Percentiles rank a stretch among this genome's conserved stretches.
phyloP scores from a whole-genome alignment of 2,113 vertebrate species.

The Numida meleagris region DNA sequence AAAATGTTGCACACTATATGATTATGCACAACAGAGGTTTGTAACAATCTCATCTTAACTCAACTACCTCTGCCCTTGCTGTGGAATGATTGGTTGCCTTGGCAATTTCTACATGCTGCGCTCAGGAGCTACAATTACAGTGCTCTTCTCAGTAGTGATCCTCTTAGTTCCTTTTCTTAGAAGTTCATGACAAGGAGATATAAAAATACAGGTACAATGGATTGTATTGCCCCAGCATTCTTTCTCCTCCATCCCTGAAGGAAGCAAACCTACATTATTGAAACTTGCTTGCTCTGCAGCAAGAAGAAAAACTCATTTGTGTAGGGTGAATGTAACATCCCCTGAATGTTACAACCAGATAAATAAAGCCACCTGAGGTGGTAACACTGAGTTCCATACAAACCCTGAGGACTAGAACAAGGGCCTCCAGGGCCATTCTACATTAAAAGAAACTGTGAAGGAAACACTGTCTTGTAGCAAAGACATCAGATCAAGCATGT shows the following conservation, averaged over 20 bases:
- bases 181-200: conserved; percentile 72
- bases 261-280: conserved; percentile 13
- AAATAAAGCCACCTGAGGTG: neutral
- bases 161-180: conserved; percentile 75
- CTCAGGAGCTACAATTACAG: conserved; percentile 73
- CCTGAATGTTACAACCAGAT: neutral
- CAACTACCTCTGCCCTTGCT: conserved; percentile 65
- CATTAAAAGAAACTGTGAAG: neutral
- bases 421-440: neutral
- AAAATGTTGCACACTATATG: conserved; percentile 76
- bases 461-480: neutral
- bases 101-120: conserved; percentile 64
- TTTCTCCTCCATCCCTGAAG: neutral
- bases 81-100: conserved; percentile 76
- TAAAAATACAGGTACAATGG: conserved; percentile 74
- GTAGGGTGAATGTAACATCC: neutral
- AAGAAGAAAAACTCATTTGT: conserved; percentile 32
- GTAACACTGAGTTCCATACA: neutral
- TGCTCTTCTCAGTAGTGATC: conserved; percentile 75
- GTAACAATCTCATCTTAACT: conserved; percentile 71
- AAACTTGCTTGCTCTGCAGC: conserved; percentile 29
- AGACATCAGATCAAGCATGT: neutral
- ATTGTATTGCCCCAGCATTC: conserved; percentile 63
- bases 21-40: conserved; percentile 71
- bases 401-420: neutral